Conservation (phyloP, 1,140 invertebrate species). For the Eubasilissa regina region DNA sequence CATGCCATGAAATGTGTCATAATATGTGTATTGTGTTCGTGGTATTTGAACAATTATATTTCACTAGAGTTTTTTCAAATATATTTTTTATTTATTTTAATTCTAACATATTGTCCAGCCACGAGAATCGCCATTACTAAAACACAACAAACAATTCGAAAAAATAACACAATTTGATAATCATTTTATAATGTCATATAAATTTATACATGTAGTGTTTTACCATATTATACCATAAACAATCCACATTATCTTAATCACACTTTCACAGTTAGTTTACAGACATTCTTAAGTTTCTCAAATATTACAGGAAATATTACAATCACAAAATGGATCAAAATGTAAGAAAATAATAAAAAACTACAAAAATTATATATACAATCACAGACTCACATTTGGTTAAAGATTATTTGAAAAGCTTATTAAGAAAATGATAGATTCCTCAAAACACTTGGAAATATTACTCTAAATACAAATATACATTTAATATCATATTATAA, state of each 20-base stretch:
- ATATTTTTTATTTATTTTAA: background rate
- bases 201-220: background rate
- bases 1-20: no score
- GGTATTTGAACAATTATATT: no score
- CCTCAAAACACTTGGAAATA: no score
- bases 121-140: constrained; percentile 36
- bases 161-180: no score
- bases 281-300: background rate
- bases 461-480: no score
- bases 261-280: background rate
- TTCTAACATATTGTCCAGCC: constrained; percentile 57
- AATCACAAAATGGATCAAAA: no score
- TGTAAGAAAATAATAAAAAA: constrained; percentile 19
- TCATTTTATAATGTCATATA: no score
- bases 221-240: no score
- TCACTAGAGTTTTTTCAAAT: no score
- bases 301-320: no score
- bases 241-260: background rate
- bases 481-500: no score
- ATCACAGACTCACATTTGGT: constrained; percentile 43
- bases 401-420: constrained; percentile 25
- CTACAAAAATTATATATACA: constrained; percentile 15
- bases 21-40: no score
- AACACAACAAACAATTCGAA: constrained; percentile 4
- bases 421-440: background rate